Base-by-base conservation (phyloP, 2,797 vertebrate species). In the Yasuhikotakia modesta region DNA sequence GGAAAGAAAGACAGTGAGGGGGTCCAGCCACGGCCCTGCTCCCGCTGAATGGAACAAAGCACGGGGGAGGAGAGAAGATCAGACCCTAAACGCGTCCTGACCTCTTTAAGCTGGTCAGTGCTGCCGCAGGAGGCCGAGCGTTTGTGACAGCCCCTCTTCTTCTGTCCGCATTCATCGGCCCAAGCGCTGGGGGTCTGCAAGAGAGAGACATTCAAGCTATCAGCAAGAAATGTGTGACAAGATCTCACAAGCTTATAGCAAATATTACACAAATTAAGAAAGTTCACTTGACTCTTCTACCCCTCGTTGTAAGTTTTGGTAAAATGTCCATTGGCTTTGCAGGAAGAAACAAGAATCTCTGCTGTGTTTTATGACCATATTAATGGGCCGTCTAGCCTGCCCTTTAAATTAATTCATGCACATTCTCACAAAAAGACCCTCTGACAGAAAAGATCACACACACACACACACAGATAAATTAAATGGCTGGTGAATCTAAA, bases 51-150 rank as follows among this genome's bases (percentile, higher is more conserved):
- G 78, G 66, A 77, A 80, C 76, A 85, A 46, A 67, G 70, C 46
- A 13, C 45, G 71, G 46, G 61, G 65, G 45, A 73, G 58, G 63
- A 73, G 67, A 81, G 73, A 75, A 82, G 48, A 80, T 75, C 81
- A 24, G 46, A 65, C 39, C 39, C 55, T 73, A 63, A 74, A 61
- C 48, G 55, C 35, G 43, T 87, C 73, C 93, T 92, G 86, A 96
- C 95, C 95, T 96, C 95, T 85, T 96, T 96, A 69, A 96, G 94
- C 70, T 96, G 95, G 85, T 95, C 95, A 55, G 92, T 95, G 84
- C 94, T 96, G 83, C 95, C 94, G 94, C 95, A 96, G 0, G 95
- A 96, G 5, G 95, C 93, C 22, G 95, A 96, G 27, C 95, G 95
- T 80, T 95, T 95, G 85, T 96, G 95, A 32, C 94, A 96, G 17